Percentiles rank a stretch among this genome's conserved stretches.
phyloP scores from a whole-genome alignment of 2,888 invertebrate species.

The Caenorhabditis sp. region DNA sequence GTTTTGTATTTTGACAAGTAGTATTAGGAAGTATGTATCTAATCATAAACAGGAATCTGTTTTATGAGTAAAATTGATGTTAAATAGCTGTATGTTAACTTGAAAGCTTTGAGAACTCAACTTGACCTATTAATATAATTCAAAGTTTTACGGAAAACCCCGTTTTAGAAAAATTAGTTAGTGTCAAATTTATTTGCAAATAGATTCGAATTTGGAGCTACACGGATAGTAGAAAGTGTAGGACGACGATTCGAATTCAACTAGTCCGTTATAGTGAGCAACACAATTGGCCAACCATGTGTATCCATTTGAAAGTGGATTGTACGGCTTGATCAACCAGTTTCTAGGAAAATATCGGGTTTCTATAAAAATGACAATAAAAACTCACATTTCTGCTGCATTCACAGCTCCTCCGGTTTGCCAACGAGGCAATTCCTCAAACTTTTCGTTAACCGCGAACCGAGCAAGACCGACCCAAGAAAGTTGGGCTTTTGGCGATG shows the following conservation, averaged over 20 bases:
- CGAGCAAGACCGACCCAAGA: conserved; percentile 44
- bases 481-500: conserved; percentile 26
- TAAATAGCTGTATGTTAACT: too few relatives aligned
- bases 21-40: too few relatives aligned
- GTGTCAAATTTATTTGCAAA: conserved; percentile 47
- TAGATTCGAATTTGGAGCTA: conserved; percentile 33
- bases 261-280: conserved; percentile 38
- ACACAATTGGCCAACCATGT: conserved; percentile 44
- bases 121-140: too few relatives aligned
- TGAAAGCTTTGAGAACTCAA: too few relatives aligned
- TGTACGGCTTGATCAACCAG: conserved; percentile 44
- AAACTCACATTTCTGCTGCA: conserved; percentile 27
- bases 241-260: conserved; percentile 22
- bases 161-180: conserved; percentile 14
- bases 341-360: conserved; percentile 25
- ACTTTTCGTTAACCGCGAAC: conserved; percentile 32
- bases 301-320: conserved; percentile 41
- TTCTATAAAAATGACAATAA: too few relatives aligned
- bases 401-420: conserved; percentile 35
- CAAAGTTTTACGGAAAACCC: too few relatives aligned
- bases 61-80: too few relatives aligned
- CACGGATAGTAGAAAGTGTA: conserved; percentile 50
- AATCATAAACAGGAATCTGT: too few relatives aligned
- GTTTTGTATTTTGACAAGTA: too few relatives aligned
- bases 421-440: conserved; percentile 34